Evolutionary conservation across 2,888 invertebrate genomes (phyloP).

Genomic region (Clitarchus hookeri): DNA sequence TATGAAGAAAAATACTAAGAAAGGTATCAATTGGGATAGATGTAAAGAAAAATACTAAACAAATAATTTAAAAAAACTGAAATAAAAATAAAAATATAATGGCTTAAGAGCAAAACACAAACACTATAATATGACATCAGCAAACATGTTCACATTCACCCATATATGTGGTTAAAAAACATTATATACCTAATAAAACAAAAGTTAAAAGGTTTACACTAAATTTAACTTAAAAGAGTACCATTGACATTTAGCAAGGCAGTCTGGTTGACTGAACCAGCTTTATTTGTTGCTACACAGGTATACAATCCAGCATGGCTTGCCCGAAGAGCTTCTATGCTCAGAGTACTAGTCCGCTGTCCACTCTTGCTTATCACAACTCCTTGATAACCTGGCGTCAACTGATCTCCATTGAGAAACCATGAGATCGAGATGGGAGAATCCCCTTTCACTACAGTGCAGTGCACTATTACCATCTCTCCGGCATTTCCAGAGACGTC

Average conservation of each 20-base stretch:
- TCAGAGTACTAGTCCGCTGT: slow-evolving; percentile 63
- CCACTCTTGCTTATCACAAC: slow-evolving; percentile 51
- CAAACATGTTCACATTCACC: neutral
- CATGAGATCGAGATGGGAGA: slow-evolving; percentile 76
- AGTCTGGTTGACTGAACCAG: slow-evolving; percentile 68
- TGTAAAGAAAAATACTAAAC: neutral
- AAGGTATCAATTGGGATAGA: neutral
- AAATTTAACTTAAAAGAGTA: slow-evolving; percentile 52
- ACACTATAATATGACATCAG: neutral
- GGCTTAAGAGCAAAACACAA: neutral
- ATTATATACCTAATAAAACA: slow-evolving; percentile 18
- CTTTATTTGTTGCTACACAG: slow-evolving; percentile 70
- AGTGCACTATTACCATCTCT: slow-evolving; percentile 72
- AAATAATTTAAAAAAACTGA: neutral
- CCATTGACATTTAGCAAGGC: slow-evolving; percentile 73
- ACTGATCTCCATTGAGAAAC: slow-evolving; percentile 67
- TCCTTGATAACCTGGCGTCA: slow-evolving; percentile 57
- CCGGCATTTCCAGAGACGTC: slow-evolving; percentile 75
- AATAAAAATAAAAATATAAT: neutral
- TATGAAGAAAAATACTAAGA: neutral
- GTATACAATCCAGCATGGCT: slow-evolving; percentile 76
- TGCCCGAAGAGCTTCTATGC: slow-evolving; percentile 73
- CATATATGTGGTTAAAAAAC: neutral
- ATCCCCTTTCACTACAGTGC: slow-evolving; percentile 70
- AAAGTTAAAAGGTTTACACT: neutral